phyloP scores from a whole-genome alignment of 2,113 vertebrate species.

The Diadophis punctatus region DNA sequence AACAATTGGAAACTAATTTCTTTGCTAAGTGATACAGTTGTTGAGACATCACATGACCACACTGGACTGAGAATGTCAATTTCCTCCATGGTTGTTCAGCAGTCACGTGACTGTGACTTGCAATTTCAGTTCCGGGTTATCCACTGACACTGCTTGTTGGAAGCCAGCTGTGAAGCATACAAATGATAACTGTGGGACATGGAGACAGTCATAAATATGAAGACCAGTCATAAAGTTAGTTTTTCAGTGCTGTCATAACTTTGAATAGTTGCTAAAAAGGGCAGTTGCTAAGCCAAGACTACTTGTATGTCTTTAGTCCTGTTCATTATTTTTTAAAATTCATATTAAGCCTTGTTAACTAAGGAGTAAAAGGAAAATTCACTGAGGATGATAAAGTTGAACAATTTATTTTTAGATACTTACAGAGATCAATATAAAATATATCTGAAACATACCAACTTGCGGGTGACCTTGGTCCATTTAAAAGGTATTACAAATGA shows the following conservation, averaged over 20 bases:
- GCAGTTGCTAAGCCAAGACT: neutral
- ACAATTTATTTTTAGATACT: constrained; percentile 25
- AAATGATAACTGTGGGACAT: neutral
- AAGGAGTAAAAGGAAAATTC: neutral
- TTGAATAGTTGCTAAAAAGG: neutral
- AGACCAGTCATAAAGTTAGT: neutral
- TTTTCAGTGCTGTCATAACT: neutral
- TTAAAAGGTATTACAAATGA: neutral
- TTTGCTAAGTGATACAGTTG: neutral
- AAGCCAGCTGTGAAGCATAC: neutral
- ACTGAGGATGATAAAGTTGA: neutral
- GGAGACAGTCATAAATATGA: neutral
- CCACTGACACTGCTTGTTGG: neutral
- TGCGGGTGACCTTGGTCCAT: neutral
- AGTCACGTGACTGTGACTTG: neutral
- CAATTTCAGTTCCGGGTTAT: neutral
- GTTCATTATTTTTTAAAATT: neutral
- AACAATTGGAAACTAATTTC: neutral
- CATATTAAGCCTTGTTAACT: neutral
- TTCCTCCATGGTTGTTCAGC: neutral
- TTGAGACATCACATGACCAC: neutral
- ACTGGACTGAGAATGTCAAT: neutral
- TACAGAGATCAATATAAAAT: neutral
- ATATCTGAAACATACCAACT: neutral
- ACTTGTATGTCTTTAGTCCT: neutral